Evolutionary conservation across 2,888 invertebrate genomes (phyloP).

Genomic region (Dinocampus coccinellae): DNA sequence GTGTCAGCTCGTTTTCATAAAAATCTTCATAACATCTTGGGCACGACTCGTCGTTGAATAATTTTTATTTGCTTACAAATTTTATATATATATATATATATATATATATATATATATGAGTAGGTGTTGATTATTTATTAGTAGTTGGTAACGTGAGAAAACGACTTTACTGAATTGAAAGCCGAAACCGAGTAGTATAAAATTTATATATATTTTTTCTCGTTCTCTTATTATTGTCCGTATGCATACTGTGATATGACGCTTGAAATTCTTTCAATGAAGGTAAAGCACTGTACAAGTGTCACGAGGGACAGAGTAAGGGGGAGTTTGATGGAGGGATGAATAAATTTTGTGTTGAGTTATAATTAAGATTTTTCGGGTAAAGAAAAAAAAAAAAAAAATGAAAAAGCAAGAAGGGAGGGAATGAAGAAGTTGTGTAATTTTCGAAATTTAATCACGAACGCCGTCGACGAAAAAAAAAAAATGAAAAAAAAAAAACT

Average conservation of each 20-base stretch:
- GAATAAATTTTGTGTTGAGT: conserved; percentile 40
- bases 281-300: background rate
- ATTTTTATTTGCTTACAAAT: background rate
- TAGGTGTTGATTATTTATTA: background rate
- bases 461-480: conserved; percentile 33
- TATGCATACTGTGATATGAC: conserved; percentile 7
- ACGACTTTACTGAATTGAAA: conserved; percentile 30
- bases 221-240: background rate
- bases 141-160: conserved; percentile 24
- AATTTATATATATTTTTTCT: conserved; percentile 8
- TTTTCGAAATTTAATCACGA: conserved; percentile 38
- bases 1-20: conserved; percentile 32
- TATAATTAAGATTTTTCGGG: conserved; percentile 44
- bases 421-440: conserved; percentile 37
- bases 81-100: background rate
- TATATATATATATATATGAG: background rate
- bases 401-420: conserved; percentile 11
- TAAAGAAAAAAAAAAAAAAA: conserved; percentile 17
- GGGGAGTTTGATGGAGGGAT: background rate
- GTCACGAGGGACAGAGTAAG: conserved; percentile 46
- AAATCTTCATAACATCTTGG: conserved; percentile 15
- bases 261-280: conserved; percentile 28
- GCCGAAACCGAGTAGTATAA: conserved; percentile 15
- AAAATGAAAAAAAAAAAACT: no score
- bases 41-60: background rate